These are phyloP conservation scores for Thamnophis sirtalis DNA, from an alignment of 2,113 vertebrate genomes.

Conservation along the genomic window DNA sequence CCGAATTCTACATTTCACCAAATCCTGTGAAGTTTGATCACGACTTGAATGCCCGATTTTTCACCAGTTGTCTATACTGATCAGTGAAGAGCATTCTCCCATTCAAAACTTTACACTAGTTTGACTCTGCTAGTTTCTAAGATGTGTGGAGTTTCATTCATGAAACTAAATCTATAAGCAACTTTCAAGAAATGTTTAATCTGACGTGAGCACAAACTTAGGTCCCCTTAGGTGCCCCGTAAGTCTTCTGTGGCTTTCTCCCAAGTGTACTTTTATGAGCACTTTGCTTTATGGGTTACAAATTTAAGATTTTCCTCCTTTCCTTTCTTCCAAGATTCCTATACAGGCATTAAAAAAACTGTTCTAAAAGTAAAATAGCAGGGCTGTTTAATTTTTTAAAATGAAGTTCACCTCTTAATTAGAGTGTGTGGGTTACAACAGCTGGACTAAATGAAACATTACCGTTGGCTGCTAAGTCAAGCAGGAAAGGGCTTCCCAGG, in stretches of 20 bases:
- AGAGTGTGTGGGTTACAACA: constrained; percentile 4
- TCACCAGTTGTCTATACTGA: not conserved
- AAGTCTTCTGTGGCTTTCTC: not conserved
- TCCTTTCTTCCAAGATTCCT: not conserved
- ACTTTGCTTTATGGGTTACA: not conserved
- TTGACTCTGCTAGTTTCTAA: not conserved
- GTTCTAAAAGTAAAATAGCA: not conserved
- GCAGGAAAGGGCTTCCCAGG: constrained; percentile 73
- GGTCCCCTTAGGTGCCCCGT: not conserved
- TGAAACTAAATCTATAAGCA: not conserved
- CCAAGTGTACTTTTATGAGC: not conserved
- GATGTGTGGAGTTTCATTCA: not conserved
- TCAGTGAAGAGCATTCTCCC: not conserved
- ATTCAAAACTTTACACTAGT: not conserved
- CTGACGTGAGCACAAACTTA: not conserved
- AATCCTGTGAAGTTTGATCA: not conserved
- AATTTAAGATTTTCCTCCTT: not conserved
- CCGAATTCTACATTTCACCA: not conserved
- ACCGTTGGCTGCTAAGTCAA: constrained; percentile 62
- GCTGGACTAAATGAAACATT: constrained; percentile 49
- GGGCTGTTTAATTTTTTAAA: not conserved
- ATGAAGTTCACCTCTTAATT: constrained; percentile 28
- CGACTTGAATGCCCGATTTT: not conserved
- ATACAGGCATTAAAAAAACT: not conserved
- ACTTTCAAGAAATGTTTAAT: not conserved